A percentile compares a stretch with the other conserved stretches of the same genome.
phyloP scores from a whole-genome alignment of 2,797 vertebrate genomes.

The Chiroxiphia lanceolata region DNA sequence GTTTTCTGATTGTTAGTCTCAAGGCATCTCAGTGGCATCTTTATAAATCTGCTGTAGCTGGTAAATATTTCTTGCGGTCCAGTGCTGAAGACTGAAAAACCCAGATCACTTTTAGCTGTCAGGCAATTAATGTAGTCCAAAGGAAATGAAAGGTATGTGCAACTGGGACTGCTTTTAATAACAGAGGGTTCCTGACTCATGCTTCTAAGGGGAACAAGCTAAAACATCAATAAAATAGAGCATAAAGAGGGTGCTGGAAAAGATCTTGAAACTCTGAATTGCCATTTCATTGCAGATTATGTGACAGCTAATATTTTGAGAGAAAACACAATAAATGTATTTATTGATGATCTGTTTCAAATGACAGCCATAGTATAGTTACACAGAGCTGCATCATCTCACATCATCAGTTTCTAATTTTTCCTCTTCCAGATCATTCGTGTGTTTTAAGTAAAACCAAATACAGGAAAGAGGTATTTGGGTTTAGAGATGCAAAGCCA shows the following conservation, averaged over 20 bases:
- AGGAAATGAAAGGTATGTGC: conserved; percentile 75
- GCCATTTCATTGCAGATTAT: conserved; percentile 41
- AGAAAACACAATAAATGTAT: conserved; percentile 37
- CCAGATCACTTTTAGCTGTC: conserved; percentile 74
- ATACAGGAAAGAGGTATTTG: not conserved
- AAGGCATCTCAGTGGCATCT: conserved; percentile 76
- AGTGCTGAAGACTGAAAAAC: conserved; percentile 69
- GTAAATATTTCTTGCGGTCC: conserved; percentile 74
- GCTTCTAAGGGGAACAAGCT: conserved; percentile 41
- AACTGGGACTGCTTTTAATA: conserved; percentile 75
- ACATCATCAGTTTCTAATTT: not conserved
- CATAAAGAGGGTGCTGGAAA: not conserved
- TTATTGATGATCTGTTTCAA: not conserved
- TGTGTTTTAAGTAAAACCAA: not conserved
- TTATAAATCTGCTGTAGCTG: conserved; percentile 75
- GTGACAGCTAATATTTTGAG: conserved; percentile 2
- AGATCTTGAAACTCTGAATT: conserved; percentile 20
- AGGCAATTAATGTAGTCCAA: conserved; percentile 80
- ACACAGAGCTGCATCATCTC: not conserved
- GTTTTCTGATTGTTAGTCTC: conserved; percentile 78
- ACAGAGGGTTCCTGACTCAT: conserved; percentile 64
- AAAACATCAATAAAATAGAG: conserved; percentile 19
- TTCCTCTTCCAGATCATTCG: not conserved
- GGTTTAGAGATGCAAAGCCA: not conserved
- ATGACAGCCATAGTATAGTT: not conserved